Percentiles rank a stretch among this genome's conserved stretches.
phyloP scores from a whole-genome alignment of 1,140 invertebrate genomes.

The Tetragonula clypearis region DNA sequence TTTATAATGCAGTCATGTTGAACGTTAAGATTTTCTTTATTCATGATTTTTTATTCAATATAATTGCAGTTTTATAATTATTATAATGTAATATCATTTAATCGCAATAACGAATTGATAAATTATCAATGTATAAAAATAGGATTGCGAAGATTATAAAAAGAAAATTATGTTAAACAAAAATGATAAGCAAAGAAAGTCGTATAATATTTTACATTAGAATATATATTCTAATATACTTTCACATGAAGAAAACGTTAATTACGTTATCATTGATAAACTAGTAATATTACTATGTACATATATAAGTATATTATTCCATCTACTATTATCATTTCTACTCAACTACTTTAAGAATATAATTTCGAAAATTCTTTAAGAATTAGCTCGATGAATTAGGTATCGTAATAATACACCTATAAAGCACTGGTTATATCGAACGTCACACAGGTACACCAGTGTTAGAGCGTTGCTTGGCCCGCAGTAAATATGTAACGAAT shows the following conservation, averaged over 20 bases:
- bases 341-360: not conserved
- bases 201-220: not conserved
- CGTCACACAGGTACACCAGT: not conserved
- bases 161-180: too few species aligned
- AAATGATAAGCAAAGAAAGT: not conserved
- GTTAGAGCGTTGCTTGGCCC: not conserved
- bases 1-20: too few species aligned
- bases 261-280: not conserved
- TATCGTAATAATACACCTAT: not conserved
- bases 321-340: not conserved
- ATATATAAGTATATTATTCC: not conserved
- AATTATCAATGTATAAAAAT: too few species aligned
- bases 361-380: not conserved
- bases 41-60: too few species aligned
- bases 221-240: not conserved
- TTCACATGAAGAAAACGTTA: not conserved
- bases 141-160: too few species aligned
- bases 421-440: not conserved
- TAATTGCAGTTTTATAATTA: too few species aligned
- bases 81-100: too few species aligned
- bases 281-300: not conserved
- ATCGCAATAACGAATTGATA: too few species aligned
- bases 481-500: slow-evolving; percentile 33
- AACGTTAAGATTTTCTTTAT: too few species aligned
- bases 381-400: not conserved